Conservation (phyloP, 2,888 invertebrate species). For the Pheosia gnoma region DNA sequence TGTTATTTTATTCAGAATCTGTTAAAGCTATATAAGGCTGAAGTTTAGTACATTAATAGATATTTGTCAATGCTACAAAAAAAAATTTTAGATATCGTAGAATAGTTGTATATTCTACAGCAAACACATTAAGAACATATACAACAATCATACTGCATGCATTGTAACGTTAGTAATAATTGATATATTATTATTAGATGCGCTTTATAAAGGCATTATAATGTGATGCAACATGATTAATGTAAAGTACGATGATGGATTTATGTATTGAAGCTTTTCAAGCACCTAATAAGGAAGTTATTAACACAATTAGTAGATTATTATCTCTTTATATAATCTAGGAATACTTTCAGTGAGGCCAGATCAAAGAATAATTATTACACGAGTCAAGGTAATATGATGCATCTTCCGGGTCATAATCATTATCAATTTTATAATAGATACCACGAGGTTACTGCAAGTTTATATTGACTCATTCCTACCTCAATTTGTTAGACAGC, state of each 20-base stretch:
- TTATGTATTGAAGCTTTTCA: slow-evolving; percentile 10
- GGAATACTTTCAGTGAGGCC: slow-evolving; percentile 12
- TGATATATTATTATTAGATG: too few species aligned
- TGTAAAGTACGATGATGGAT: too few species aligned
- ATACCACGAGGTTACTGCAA: not conserved
- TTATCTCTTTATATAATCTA: slow-evolving; percentile 31
- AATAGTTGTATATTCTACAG: too few species aligned
- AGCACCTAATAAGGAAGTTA: slow-evolving; percentile 30
- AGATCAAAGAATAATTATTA: slow-evolving; percentile 22
- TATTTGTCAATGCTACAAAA: too few species aligned
- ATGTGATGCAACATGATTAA: not conserved
- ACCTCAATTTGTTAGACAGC: not conserved
- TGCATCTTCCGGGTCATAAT: slow-evolving; percentile 12
- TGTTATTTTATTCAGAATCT: too few species aligned
- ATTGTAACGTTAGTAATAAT: too few species aligned
- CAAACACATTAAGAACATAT: too few species aligned
- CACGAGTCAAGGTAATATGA: slow-evolving; percentile 25
- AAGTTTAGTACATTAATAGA: too few species aligned
- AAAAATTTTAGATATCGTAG: too few species aligned
- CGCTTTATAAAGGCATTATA: not conserved
- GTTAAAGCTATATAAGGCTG: too few species aligned
- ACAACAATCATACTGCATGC: too few species aligned
- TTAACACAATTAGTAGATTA: slow-evolving; percentile 29
- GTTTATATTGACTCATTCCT: not conserved
- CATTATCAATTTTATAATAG: slow-evolving; percentile 12